Base-by-base conservation (phyloP, 2,888 invertebrate species). In the Petrolisthes cinctipes region DNA sequence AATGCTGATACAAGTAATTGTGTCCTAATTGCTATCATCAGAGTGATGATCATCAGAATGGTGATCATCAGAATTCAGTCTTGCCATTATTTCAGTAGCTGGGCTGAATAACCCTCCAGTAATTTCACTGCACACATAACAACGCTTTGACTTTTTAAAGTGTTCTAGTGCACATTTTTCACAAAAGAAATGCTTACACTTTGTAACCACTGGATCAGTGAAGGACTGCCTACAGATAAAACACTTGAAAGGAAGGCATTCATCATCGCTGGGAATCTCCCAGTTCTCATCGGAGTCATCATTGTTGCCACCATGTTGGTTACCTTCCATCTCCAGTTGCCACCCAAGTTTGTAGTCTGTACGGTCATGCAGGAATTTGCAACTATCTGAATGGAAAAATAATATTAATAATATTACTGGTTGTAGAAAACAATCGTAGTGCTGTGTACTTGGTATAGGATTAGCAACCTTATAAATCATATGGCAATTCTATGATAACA, bases 281-380 rank as follows among this genome's bases (percentile, higher is more conserved):
- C 90, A 91, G 75, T 91, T 91, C 92, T 96, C 96, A 57, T 94
- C 94, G 83, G 96, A 96, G 88, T 97, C 96, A 91, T 95, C 95
- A 78, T 95, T 95, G 1, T 95, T 95, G 80, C 95, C 95, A 56
- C 92, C 92, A 4, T 94, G 93, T 86, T 93, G 92, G 20, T 93
- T 92, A 92, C 93, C 93, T 93, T 98, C 98, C 89, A 96, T 93
- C 93, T 99, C 99, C 90, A 99, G 92, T 92, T 99, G 99, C 99
- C 99, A 99, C 0, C 99, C 99, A 92, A 98, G 97, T 93, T 99
- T 99, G 93, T 99, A 99, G 93, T 99, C 99, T 4, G 98, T 96
- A 54, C 99, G 95, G 93, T 99, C 99, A 93, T 99, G 99, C 90
- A 99, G 94, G 93, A 99, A 99, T 92, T 99, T 99, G 93, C 99